Evolutionary conservation across 2,888 invertebrate species (phyloP), one percentile per base, ranked within the genome.

Genomic region (Lagria hirta): DNA sequence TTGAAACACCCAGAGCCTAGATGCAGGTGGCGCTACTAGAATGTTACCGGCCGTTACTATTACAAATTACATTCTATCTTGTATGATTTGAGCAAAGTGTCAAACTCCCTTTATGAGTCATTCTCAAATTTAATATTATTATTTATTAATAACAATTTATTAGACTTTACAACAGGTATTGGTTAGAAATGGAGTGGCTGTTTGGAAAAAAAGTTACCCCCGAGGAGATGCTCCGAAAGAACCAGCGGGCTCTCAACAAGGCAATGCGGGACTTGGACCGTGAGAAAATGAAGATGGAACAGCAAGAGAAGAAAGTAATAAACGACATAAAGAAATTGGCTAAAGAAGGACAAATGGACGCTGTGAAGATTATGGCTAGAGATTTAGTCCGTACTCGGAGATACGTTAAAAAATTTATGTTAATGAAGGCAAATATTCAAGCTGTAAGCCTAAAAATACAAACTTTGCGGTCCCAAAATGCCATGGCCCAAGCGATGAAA

Each of bases 401-500:
- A 30, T 97, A 98, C 65, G 87, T 88, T 33, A 97, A 98, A 71
- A 99, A 99, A 73, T 99, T 99, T 70, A 98, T 99, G 85, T 71
- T 99, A 54, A 99, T 99, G 98, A 91, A 92, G 69, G 98, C 99
- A 1, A 99, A 99, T 71, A 98, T 99, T 61, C 98, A 99, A 74
- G 96, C 94, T 0, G 95, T 96, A 6, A 88, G 96, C 1, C 79
- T 99, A 38, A 99, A 98, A 77, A 96, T 98, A 50, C 97, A 97
- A 75, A 97, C 98, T 0, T 79, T 99, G 11, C 86, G 94, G 70
- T 97, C 97, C 4, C 98, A 98, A 75, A 98, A 95, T 75, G 91
- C 97, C 3, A 99, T 99, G 98, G 98, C 98, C 11, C 87, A 94
- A 73, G 99, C 99, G 0, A 99, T 99, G 99, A 90, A 90, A 70